phyloP scores from a whole-genome alignment of 2,797 vertebrate species.

The Xenentodon cancila region DNA sequence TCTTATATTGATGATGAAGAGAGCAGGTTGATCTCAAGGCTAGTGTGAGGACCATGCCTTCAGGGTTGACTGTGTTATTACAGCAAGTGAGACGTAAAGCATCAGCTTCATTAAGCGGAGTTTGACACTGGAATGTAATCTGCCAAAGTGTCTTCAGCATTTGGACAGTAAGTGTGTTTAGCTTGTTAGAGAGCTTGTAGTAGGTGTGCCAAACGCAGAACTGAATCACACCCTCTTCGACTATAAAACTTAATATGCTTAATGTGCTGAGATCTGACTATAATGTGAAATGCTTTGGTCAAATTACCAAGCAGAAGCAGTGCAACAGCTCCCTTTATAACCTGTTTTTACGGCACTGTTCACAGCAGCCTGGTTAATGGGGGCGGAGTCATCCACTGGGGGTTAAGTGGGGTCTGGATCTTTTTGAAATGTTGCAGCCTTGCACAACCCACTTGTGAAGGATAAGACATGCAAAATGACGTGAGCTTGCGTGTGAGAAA shows the following conservation, averaged over 20 bases:
- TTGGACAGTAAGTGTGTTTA: conserved; percentile 53
- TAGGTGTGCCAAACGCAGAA: conserved; percentile 18
- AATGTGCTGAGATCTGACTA: no score
- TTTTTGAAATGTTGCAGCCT: no score
- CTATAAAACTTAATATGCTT: no score
- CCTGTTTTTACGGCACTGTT: no score
- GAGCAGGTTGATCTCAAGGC: conserved; percentile 43
- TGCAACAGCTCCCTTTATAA: no score
- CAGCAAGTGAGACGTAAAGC: conserved; percentile 34
- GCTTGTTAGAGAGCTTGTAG: conserved; percentile 12
- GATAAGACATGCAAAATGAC: no score
- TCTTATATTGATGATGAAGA: conserved; percentile 42
- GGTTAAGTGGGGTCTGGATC: no score
- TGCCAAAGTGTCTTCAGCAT: conserved; percentile 46
- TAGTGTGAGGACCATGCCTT: conserved; percentile 41
- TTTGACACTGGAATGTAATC: conserved; percentile 53
- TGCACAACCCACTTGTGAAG: no score
- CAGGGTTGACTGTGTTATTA: conserved; percentile 65
- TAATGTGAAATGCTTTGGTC: neutral
- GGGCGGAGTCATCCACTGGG: no score
- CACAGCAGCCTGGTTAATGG: no score
- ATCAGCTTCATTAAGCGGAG: conserved; percentile 65
- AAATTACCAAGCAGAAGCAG: no score
- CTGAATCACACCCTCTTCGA: neutral
- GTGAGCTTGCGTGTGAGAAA: no score